Evolutionary conservation across 2,797 vertebrate genomes (phyloP).

Genomic region (Spinus pinus): DNA sequence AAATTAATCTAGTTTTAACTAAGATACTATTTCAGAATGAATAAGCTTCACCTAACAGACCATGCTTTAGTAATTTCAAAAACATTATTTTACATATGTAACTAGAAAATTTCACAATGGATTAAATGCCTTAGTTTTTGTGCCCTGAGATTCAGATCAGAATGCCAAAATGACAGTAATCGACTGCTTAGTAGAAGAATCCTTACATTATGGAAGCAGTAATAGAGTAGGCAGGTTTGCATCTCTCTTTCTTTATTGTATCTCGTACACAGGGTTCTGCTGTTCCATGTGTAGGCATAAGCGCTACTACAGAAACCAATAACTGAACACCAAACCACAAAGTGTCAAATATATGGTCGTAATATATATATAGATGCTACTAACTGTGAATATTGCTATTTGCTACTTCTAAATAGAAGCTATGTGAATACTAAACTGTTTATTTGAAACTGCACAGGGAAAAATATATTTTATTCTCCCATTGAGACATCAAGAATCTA

Average conservation of each 20-base stretch:
- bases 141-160: neutral
- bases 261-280: neutral
- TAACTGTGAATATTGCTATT: conserved; percentile 53
- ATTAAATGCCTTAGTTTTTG: neutral
- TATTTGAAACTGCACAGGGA: conserved; percentile 16
- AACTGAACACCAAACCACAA: conserved; percentile 55
- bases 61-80: neutral
- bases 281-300: conserved; percentile 23
- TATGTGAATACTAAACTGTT: conserved; percentile 50
- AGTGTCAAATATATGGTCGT: conserved; percentile 30
- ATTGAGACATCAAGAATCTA: conserved; percentile 49
- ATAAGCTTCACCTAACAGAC: conserved; percentile 19
- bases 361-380: conserved; percentile 48
- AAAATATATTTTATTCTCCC: conserved; percentile 48
- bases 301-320: conserved; percentile 45
- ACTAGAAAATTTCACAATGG: neutral
- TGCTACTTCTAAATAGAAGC: conserved; percentile 55
- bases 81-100: neutral
- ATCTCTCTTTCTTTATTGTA: conserved; percentile 37
- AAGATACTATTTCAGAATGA: neutral
- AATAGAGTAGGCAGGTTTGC: conserved; percentile 6
- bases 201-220: neutral
- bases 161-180: neutral
- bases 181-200: neutral
- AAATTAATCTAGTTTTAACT: conserved; percentile 48